A percentile compares a stretch with the other conserved stretches of the same genome.
Conservation (phyloP, 64 coral and sea anemone genomes). For the Montipora capricornis region DNA sequence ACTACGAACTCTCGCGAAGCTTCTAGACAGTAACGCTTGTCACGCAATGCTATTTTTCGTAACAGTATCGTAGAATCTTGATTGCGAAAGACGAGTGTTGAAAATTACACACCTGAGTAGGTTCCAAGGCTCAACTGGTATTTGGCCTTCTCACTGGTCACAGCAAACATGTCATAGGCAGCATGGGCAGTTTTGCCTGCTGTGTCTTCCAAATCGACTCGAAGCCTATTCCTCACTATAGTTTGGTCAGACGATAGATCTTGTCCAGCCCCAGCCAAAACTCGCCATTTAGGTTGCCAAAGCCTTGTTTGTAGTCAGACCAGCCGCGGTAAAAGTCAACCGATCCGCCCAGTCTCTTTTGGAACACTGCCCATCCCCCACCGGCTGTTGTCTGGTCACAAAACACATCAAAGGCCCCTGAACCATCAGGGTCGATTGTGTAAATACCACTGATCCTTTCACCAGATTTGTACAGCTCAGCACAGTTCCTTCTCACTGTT, state of each 20-base stretch:
- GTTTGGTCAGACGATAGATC: constrained; percentile 1
- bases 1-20: too few species aligned
- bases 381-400: constrained; percentile 70
- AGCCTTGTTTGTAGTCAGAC: constrained; percentile 60
- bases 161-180: too few species aligned
- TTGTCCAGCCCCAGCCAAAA: too few species aligned
- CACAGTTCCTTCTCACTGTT: constrained; percentile 14
- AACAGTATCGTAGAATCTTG: too few species aligned
- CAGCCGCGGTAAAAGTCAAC: constrained; percentile 55
- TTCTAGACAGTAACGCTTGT: too few species aligned
- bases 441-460: constrained; percentile 26
- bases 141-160: too few species aligned
- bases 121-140: background rate
- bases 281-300: background rate
- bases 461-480: constrained; percentile 45
- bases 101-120: constrained; percentile 30
- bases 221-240: background rate
- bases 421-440: constrained; percentile 52
- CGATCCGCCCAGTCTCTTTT: constrained; percentile 60
- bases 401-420: constrained; percentile 56
- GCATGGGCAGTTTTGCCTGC: background rate
- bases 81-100: too few species aligned
- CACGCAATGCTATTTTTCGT: too few species aligned
- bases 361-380: constrained; percentile 74
- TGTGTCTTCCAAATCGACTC: constrained; percentile 32